phyloP scores from a whole-genome alignment of 2,797 vertebrate genomes.

The Lerista edwardsae region DNA sequence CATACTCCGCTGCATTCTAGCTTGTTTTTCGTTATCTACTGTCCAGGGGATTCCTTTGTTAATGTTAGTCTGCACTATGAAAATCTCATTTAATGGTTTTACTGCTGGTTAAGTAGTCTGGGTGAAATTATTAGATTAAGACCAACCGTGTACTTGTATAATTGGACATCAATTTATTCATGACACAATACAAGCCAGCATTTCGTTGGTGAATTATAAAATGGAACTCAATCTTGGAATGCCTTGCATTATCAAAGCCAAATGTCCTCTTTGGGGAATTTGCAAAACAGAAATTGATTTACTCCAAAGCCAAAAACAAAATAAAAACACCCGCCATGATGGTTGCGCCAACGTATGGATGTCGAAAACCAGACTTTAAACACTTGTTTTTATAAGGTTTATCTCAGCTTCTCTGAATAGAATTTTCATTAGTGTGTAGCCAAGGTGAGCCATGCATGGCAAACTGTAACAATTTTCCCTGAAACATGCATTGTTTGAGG shows the following conservation, averaged over 20 bases:
- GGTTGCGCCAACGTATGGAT: slow-evolving; percentile 45
- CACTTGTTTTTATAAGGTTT: not conserved
- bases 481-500: not conserved
- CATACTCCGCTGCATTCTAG: slow-evolving; percentile 30
- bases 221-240: slow-evolving; percentile 38
- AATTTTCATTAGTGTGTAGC: not conserved
- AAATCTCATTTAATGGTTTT: slow-evolving; percentile 49
- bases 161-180: slow-evolving; percentile 58
- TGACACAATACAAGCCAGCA: slow-evolving; percentile 52
- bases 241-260: slow-evolving; percentile 42
- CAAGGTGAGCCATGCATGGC: not conserved
- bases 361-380: not conserved
- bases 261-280: slow-evolving; percentile 40
- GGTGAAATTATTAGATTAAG: slow-evolving; percentile 65
- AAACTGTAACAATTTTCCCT: not conserved
- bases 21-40: slow-evolving; percentile 28
- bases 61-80: not conserved
- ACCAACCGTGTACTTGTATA: slow-evolving; percentile 43
- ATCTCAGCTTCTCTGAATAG: not conserved
- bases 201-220: slow-evolving; percentile 56
- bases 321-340: slow-evolving; percentile 42
- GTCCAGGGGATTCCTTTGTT: slow-evolving; percentile 38
- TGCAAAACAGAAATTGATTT: slow-evolving; percentile 53
- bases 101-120: slow-evolving; percentile 48
- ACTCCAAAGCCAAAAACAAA: slow-evolving; percentile 41